phyloP scores from a whole-genome alignment of 2,113 vertebrate species.

The Mustela nigripes region DNA sequence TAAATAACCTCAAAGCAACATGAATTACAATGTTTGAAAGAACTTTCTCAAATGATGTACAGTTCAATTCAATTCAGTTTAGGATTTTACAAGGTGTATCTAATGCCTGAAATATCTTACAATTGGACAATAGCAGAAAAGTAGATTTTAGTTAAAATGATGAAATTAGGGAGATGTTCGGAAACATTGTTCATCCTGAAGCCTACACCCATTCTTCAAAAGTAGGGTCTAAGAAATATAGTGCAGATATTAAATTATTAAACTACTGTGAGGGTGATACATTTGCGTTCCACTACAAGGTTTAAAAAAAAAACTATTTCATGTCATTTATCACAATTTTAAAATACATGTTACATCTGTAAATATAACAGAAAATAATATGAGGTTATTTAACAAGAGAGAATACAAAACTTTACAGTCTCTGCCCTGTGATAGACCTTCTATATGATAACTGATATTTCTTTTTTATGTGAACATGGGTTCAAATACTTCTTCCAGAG shows the following conservation, averaged over 20 bases:
- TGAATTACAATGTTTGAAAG: background rate
- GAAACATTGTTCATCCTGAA: background rate
- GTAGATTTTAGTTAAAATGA: background rate
- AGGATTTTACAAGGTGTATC: background rate
- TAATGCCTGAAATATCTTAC: background rate
- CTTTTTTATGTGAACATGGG: background rate
- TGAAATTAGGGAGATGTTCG: background rate
- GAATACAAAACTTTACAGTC: background rate
- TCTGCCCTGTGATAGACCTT: background rate
- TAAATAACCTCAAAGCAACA: background rate
- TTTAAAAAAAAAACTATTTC: background rate
- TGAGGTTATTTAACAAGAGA: background rate
- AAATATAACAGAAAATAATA: constrained; percentile 50
- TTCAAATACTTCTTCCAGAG: background rate
- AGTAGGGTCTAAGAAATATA: background rate
- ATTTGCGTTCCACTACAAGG: background rate
- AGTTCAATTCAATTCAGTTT: background rate
- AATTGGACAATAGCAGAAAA: background rate
- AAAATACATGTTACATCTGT: background rate
- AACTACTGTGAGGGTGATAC: background rate
- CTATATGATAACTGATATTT: background rate
- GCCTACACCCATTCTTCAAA: background rate
- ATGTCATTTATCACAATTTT: background rate
- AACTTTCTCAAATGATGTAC: background rate
- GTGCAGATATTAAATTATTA: background rate